phyloP scores from a whole-genome alignment of 2,888 invertebrate genomes.

The Dicranocentrus wangi region DNA sequence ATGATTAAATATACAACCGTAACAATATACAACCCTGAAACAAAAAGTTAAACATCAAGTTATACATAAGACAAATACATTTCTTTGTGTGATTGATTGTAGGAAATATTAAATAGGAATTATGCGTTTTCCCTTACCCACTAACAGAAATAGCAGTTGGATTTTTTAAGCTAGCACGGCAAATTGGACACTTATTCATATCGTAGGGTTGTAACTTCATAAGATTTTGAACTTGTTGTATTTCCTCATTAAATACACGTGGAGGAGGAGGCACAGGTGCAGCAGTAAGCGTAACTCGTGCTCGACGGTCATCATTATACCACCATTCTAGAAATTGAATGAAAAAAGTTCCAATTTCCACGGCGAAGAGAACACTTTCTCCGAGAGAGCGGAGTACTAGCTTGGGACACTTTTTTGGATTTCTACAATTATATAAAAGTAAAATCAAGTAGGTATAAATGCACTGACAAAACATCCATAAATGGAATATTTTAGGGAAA shows the following conservation, averaged over 20 bases:
- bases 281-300: conserved; percentile 45
- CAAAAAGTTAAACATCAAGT: not conserved
- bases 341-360: conserved; percentile 70
- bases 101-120: not conserved
- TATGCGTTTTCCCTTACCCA: conserved; percentile 54
- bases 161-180: conserved; percentile 63
- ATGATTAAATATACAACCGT: conserved; percentile 64
- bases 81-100: not conserved
- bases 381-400: conserved; percentile 54
- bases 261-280: conserved; percentile 58
- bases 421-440: conserved; percentile 12
- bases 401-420: conserved; percentile 46
- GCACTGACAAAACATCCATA: not conserved
- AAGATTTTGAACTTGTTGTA: conserved; percentile 49
- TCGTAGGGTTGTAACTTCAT: conserved; percentile 47
- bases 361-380: conserved; percentile 61
- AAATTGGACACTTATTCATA: conserved; percentile 67
- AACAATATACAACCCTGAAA: conserved; percentile 68
- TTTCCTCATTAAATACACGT: conserved; percentile 13
- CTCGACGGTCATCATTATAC: conserved; percentile 60
- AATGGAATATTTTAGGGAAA: too few relatives aligned
- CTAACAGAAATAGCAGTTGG: conserved; percentile 68
- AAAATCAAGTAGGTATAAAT: not conserved
- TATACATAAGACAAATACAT: not conserved
- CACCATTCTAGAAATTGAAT: conserved; percentile 71